Conservation (phyloP, 2,888 invertebrate species). For the Sphaerophoria rueppellii region DNA sequence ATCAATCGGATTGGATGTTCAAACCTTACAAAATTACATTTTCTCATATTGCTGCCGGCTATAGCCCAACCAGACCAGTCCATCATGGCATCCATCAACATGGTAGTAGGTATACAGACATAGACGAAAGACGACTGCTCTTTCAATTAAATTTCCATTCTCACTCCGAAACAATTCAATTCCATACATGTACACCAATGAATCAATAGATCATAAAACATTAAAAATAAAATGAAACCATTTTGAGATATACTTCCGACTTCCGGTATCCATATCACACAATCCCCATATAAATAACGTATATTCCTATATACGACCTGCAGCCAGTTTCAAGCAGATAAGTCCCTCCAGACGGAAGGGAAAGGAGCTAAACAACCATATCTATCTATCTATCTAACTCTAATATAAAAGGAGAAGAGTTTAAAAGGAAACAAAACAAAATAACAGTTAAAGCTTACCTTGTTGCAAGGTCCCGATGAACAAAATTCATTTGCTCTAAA, state of each 20-base stretch:
- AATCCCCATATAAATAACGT: slow-evolving; percentile 19
- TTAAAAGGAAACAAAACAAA: slow-evolving; percentile 2
- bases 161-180: slow-evolving; percentile 11
- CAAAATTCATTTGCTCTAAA: slow-evolving; percentile 91
- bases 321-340: neutral
- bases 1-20: slow-evolving; percentile 34
- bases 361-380: neutral
- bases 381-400: neutral
- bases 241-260: slow-evolving; percentile 30
- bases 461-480: slow-evolving; percentile 93
- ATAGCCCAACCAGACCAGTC: neutral
- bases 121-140: slow-evolving; percentile 22
- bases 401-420: slow-evolving; percentile 27
- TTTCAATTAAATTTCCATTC: slow-evolving; percentile 34
- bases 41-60: slow-evolving; percentile 5
- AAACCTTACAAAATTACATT: slow-evolving; percentile 31
- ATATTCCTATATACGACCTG: neutral
- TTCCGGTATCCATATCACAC: slow-evolving; percentile 50
- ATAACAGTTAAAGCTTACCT: slow-evolving; percentile 83
- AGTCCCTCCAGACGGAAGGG: neutral
- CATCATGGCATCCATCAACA: slow-evolving; percentile 2
- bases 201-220: slow-evolving; percentile 33
- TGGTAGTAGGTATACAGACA: neutral
- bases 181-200: neutral
- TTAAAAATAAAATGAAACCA: slow-evolving; percentile 10